phyloP scores from a whole-genome alignment of 2,888 invertebrate species.

The Bombylius discolor region DNA sequence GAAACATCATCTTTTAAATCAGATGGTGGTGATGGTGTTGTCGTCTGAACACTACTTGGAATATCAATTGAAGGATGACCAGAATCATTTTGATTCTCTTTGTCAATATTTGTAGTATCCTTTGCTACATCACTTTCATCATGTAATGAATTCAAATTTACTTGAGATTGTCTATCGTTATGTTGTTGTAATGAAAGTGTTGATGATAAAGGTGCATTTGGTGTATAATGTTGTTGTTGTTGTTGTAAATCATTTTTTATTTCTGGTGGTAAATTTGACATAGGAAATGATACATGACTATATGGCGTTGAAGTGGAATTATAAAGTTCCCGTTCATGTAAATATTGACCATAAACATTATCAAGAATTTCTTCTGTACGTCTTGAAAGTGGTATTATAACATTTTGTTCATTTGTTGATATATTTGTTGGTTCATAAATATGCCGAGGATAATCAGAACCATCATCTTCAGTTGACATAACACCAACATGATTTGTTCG shows the following conservation, averaged over 20 bases:
- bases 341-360: conserved; percentile 42
- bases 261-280: background rate
- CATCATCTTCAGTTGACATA: conserved; percentile 41
- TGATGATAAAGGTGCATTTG: background rate
- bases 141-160: background rate
- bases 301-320: conserved; percentile 17
- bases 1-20: conserved; percentile 9
- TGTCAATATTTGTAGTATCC: conserved; percentile 5
- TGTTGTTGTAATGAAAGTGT: background rate
- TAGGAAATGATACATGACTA: conserved; percentile 20
- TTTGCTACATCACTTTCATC: background rate
- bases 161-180: background rate
- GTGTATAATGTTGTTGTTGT: background rate
- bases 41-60: conserved; percentile 16
- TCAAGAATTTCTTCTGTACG: conserved; percentile 50
- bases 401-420: conserved; percentile 27
- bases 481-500: conserved; percentile 69
- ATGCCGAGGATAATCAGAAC: conserved; percentile 21
- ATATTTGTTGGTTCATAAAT: conserved; percentile 16
- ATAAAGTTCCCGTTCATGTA: conserved; percentile 21
- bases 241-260: background rate
- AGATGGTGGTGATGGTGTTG: conserved; percentile 12
- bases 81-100: conserved; percentile 18
- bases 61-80: conserved; percentile 21
- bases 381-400: conserved; percentile 50